Base-by-base conservation (phyloP, 2,113 vertebrate species). In the Indicator indicator region DNA sequence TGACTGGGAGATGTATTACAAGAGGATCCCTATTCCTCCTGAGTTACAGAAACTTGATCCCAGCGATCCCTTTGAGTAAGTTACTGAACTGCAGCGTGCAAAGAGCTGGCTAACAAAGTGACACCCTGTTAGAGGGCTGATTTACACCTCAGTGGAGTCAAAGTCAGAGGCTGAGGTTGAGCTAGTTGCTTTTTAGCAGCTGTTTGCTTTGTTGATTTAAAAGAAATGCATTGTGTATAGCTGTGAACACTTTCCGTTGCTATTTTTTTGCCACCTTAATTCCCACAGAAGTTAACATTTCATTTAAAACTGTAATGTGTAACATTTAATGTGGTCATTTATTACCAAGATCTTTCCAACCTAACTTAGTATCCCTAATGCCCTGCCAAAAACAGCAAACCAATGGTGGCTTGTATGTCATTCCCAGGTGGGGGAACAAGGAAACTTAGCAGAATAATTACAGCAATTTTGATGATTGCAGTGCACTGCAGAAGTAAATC, bases 1-100 rank as follows among this genome's bases (percentile, higher is more conserved):
- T 30, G 99, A 99, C 98, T 99, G 99, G 99, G 99, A 99, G 96
- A 99, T 99, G 99, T 99, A 98, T 97, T 99, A 99, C 98, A 99
- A 99, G 83, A 98, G 99, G 63, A 99, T 99, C 92, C 99, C 99
- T 5, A 99, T 99, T 94, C 99, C 99, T 26, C n/a, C 98, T 1
- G 98, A 99, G 91, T 94, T 99, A 71, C 98, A 99, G 97, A 99
- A 98, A 74, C 78, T 83, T 12, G 99, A 99, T 96, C 98, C 98
- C 96, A 99, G 99, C 15, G 99, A 99, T 80, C 99, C 99, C 16
- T 99, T 99, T 65, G 98, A 99, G 99, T 99, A 97, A 99, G 99
- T 98, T 83, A 10, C 13, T 63, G 67, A 59, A 65, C 67, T 0
- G 9, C 44, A 20, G 85, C 2, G 46, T 50, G 42, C 63, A 68